Evolutionary conservation across 1,140 invertebrate species (phyloP).

Genomic region (Semibalanus balanoides): DNA sequence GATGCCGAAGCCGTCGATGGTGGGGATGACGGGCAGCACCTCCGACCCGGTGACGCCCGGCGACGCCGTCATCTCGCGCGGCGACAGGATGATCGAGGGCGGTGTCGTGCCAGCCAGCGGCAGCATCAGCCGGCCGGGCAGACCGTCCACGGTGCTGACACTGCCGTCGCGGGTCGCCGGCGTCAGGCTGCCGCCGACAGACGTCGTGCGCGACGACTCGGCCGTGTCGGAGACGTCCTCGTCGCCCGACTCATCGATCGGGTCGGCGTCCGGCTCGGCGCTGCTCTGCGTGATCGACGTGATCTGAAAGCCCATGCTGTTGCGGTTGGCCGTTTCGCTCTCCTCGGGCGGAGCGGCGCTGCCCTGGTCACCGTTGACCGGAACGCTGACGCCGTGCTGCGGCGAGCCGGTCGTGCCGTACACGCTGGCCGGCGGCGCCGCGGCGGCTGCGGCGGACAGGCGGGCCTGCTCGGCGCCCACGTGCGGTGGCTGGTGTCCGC

Average conservation of each 20-base stretch:
- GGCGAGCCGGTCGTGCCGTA: background rate
- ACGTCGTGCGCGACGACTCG: background rate
- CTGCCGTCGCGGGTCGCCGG: background rate
- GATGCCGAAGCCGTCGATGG: constrained; percentile 4
- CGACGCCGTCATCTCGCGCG: background rate
- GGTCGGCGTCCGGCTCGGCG: background rate
- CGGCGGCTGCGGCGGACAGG: too few species aligned
- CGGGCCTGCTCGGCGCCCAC: too few species aligned
- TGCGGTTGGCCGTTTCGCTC: background rate
- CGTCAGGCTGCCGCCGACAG: background rate
- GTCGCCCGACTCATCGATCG: constrained; percentile 4
- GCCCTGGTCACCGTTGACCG: too few species aligned
- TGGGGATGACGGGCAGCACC: constrained; percentile 5
- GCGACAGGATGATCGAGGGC: background rate
- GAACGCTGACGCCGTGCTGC: background rate
- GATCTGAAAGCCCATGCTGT: constrained; percentile 7
- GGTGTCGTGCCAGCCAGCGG: background rate
- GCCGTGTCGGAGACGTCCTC: background rate
- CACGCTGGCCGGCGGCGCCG: background rate
- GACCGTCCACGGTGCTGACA: background rate
- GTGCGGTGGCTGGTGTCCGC: too few species aligned
- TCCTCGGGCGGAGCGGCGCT: background rate
- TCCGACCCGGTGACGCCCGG: background rate
- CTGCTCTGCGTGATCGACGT: constrained; percentile 4
- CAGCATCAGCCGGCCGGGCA: background rate